phyloP scores from a whole-genome alignment of 1,140 invertebrate genomes.

The Euwallacea fornicatus region DNA sequence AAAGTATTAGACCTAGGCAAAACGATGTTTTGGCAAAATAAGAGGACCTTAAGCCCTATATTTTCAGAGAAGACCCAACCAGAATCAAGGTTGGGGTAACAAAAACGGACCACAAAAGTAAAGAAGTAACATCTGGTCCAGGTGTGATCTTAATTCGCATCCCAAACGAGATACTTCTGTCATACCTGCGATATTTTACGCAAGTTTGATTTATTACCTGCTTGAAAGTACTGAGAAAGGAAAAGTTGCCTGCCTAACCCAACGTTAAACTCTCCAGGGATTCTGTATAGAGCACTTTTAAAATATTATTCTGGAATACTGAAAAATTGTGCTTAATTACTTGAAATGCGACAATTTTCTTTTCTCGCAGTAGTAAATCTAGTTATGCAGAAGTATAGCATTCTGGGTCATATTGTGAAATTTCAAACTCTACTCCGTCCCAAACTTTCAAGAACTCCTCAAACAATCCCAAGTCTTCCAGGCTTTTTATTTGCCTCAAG shows the following conservation, averaged over 20 bases:
- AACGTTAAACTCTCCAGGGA: slow-evolving; percentile 1
- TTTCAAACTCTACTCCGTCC: no score
- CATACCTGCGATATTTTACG: slow-evolving; percentile 17
- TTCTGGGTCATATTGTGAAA: no score
- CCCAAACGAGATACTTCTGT: slow-evolving; percentile 9
- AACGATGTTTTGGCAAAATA: background rate
- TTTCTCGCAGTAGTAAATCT: no score
- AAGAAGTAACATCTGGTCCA: slow-evolving; percentile 24
- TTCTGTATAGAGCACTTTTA: background rate
- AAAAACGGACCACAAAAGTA: background rate
- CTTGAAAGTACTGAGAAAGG: background rate
- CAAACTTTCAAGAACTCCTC: no score
- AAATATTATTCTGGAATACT: background rate
- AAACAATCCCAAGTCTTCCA: no score
- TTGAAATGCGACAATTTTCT: no score
- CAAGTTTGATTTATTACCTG: slow-evolving; percentile 25
- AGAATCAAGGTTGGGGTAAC: no score
- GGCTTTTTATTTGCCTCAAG: slow-evolving; percentile 6
- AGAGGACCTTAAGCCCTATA: background rate
- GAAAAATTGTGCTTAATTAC: no score
- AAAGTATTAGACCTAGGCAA: background rate
- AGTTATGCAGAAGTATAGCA: no score
- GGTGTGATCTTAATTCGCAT: slow-evolving; percentile 17
- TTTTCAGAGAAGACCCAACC: background rate
- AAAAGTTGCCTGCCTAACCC: slow-evolving; percentile 3